Base-by-base conservation (phyloP, 2,797 vertebrate species). In the Enteromius treurensis region DNA sequence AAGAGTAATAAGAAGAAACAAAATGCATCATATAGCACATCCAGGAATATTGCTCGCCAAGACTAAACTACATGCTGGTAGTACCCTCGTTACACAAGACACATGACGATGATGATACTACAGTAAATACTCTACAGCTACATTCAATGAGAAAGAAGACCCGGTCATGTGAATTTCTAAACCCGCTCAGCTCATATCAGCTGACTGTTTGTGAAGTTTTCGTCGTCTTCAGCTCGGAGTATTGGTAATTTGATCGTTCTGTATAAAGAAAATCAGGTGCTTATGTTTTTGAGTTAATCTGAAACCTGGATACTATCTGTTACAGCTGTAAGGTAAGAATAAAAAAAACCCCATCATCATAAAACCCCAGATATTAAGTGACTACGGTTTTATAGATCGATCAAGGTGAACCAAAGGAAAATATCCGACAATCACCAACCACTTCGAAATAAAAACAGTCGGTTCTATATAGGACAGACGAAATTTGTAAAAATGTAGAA, bases 81-180 rank as follows among this genome's bases (percentile, higher is more conserved):
- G 65, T 70, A 69, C 13, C 21, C 51, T 83, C 42, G 21, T 42
- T 2, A 79, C 37, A 49, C 49, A 34, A 26, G 60, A 73, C 45
- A 17, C 37, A 23, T 64, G 2, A 49, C 26, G 26, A 64, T 10
- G 45, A 51, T 51, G 17, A 51, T 19, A 2, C 80, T 75, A 85
- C 77, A 69, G 68, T 47, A 64, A 49, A 71, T n/a, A 23, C 9
- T 32, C 76, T 7, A 75, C 65, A 29, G 80, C 53, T 58, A 80
- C 79, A 79, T 79, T 86, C 74, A 80, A 29, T 58, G 40, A n/a
- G 51, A 80, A 26, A 26, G 26, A 75, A 58, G 14, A 21, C 70
- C 51, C 6, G 40, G 15, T 40, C 58, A 19, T 29, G 34, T 29
- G n/a, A 55, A 40, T 5, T n/a, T 40, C 21, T 26, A 73, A 51